A percentile compares a stretch with the other conserved stretches of the same genome.
Evolutionary conservation across 1,140 invertebrate genomes (phyloP).

Genomic region (Heliconius hermathena): DNA sequence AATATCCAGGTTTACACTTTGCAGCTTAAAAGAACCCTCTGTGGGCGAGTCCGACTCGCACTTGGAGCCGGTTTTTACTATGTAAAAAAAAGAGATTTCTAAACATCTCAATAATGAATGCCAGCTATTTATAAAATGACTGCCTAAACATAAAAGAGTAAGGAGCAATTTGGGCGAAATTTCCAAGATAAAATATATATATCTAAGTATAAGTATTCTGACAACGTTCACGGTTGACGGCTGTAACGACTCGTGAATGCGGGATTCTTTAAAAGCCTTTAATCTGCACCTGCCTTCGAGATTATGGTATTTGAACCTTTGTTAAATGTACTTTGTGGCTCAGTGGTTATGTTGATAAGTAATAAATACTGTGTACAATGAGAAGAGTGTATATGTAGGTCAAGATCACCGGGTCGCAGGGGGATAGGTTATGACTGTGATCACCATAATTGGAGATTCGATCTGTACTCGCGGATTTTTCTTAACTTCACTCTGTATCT

Average conservation of each 20-base stretch:
- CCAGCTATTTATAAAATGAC: conserved; percentile 3
- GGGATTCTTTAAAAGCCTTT: conserved; percentile 30
- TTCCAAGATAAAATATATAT: not conserved
- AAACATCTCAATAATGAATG: conserved; percentile 4
- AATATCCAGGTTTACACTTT: too few relatives aligned
- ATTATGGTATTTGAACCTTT: not conserved
- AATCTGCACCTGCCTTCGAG: conserved; percentile 24
- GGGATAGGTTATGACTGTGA: too few relatives aligned
- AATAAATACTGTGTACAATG: not conserved
- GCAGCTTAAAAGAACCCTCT: too few relatives aligned
- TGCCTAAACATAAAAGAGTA: not conserved
- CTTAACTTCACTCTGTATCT: too few relatives aligned
- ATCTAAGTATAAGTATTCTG: not conserved
- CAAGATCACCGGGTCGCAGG: too few relatives aligned
- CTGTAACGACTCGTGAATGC: conserved; percentile 29
- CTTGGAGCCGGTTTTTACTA: not conserved
- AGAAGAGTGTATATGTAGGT: not conserved
- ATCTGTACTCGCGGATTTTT: too few relatives aligned
- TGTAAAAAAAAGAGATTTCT: not conserved
- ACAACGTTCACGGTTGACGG: conserved; percentile 15
- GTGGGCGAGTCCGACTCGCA: too few relatives aligned
- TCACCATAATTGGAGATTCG: too few relatives aligned
- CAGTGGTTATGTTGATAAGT: not conserved
- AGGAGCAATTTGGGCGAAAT: not conserved
- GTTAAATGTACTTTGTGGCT: not conserved